Conservation (phyloP, 64 coral and sea anemone genomes). For the Montipora capricornis region DNA sequence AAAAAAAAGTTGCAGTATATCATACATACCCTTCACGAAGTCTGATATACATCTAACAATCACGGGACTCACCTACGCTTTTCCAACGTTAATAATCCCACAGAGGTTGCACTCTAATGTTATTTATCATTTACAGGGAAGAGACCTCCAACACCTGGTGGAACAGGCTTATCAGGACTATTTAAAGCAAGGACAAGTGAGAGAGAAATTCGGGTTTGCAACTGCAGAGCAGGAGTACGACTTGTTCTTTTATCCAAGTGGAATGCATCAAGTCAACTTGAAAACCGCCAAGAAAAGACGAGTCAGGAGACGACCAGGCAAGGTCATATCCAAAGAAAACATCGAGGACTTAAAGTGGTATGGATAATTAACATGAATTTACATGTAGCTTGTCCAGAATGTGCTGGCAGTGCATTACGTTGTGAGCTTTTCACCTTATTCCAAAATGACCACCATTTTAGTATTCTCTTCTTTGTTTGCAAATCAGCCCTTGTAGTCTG, state of each 20-base stretch:
- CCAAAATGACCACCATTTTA: too few species aligned
- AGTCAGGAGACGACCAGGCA: constrained; percentile 13
- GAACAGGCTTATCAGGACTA: neutral
- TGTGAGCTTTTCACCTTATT: too few species aligned
- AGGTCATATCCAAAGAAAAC: neutral
- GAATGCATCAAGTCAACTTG: constrained; percentile 22
- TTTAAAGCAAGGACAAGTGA: neutral
- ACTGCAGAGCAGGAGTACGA: neutral
- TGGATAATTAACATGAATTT: neutral
- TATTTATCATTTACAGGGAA: neutral
- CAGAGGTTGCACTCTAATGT: too few species aligned
- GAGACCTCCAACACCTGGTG: neutral
- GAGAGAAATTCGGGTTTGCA: neutral
- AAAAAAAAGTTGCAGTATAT: too few species aligned
- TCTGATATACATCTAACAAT: too few species aligned
- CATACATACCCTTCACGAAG: too few species aligned
- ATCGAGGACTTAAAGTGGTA: constrained; percentile 26
- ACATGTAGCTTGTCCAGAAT: neutral
- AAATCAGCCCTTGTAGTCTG: too few species aligned
- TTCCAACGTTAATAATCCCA: too few species aligned
- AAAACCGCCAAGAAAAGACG: constrained; percentile 14
- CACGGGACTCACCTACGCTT: too few species aligned
- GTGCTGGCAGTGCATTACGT: too few species aligned
- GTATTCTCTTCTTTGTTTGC: too few species aligned
- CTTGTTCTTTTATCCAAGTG: neutral